Evolutionary conservation across 2,888 invertebrate species (phyloP).

Genomic region (Protonemura montana): DNA sequence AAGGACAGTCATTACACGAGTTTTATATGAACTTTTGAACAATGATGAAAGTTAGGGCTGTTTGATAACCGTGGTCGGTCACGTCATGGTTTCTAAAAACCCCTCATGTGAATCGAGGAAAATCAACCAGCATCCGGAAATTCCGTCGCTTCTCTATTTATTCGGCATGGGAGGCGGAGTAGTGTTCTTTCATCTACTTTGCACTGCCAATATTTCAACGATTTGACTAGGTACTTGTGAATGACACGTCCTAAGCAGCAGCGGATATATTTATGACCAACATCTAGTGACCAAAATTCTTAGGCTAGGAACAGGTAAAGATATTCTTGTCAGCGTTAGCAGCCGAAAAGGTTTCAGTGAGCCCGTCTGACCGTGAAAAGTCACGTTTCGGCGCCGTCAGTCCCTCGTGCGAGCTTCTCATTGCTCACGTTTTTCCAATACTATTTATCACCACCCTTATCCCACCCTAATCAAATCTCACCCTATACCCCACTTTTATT

Average conservation of each 20-base stretch:
- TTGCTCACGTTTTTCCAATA: neutral
- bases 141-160: neutral
- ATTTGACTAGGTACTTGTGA: too few relatives aligned
- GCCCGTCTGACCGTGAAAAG: neutral
- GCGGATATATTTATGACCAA: neutral
- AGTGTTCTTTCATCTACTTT: neutral
- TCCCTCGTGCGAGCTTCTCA: neutral
- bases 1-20: neutral
- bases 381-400: neutral
- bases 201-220: neutral
- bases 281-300: neutral
- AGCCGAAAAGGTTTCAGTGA: neutral
- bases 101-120: constrained; percentile 33
- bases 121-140: constrained; percentile 30
- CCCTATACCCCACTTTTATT: neutral
- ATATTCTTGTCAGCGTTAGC: neutral
- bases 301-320: neutral
- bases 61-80: neutral
- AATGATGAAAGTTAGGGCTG: constrained; percentile 12
- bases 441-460: too few relatives aligned
- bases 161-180: neutral
- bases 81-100: neutral
- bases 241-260: neutral
- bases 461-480: neutral
- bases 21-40: neutral